These are phyloP conservation scores for Diadophis punctatus DNA, from an alignment of 2,113 vertebrate species.

Conservation along the genomic window DNA sequence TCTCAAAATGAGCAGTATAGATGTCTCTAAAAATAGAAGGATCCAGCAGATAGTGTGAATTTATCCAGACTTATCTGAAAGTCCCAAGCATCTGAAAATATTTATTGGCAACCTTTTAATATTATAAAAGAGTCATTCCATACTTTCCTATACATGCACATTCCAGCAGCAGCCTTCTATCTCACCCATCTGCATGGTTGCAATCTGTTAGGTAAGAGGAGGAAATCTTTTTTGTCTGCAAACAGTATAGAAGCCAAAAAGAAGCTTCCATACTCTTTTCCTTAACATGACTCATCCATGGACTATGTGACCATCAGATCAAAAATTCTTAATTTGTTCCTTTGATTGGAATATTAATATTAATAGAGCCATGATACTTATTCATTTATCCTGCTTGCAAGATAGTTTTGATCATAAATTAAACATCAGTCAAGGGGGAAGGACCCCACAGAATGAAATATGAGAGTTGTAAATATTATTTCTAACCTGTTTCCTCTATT, in stretches of 20 bases:
- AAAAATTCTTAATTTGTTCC: neutral
- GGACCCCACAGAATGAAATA: neutral
- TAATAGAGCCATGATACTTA: neutral
- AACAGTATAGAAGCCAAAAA: neutral
- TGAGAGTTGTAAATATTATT: neutral
- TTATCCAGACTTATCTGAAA: neutral
- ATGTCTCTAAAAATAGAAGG: neutral
- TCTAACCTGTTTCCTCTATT: neutral
- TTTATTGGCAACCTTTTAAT: neutral
- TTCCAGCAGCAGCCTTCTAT: neutral
- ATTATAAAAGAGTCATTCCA: neutral
- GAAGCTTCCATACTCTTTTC: neutral
- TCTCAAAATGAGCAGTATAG: neutral
- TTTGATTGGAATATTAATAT: neutral
- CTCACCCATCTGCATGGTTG: neutral
- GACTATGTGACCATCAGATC: neutral
- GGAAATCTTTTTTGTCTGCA: neutral
- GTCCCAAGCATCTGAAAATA: neutral
- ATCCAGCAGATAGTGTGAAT: neutral
- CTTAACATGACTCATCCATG: neutral
- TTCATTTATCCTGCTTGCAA: neutral
- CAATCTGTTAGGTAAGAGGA: neutral
- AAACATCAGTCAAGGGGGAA: neutral
- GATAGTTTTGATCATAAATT: neutral
- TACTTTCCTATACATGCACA: neutral